These are phyloP conservation scores for Caradrina kadenii DNA, from an alignment of 2,888 invertebrate genomes.

Conservation along the genomic window DNA sequence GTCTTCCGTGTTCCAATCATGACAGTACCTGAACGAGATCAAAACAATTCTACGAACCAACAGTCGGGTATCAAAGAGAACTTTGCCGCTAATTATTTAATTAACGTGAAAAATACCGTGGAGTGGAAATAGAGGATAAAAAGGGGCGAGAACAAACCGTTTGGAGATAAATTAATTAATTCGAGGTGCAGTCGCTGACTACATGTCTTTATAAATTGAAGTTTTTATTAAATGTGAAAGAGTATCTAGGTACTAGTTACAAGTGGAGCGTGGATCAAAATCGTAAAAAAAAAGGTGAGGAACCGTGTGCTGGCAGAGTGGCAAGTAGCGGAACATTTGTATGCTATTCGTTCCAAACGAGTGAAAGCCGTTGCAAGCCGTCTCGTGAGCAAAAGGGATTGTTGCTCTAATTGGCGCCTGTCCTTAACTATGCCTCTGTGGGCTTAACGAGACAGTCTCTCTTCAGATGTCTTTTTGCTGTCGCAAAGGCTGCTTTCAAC, in stretches of 20 bases:
- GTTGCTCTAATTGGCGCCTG: constrained; percentile 65
- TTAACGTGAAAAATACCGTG: constrained; percentile 20
- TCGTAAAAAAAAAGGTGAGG: not conserved
- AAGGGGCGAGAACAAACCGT: not conserved
- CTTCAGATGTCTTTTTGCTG: constrained; percentile 58
- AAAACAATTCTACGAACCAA: constrained; percentile 27
- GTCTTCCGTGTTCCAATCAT: constrained; percentile 25
- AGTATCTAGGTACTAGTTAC: not conserved
- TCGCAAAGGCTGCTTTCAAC: constrained; percentile 27
- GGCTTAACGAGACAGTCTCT: constrained; percentile 62
- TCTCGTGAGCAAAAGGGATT: constrained; percentile 52
- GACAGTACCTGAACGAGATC: constrained; percentile 14
- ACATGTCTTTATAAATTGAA: constrained; percentile 4
- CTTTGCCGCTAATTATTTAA: constrained; percentile 30
- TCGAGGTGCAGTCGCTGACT: not conserved
- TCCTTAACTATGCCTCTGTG: constrained; percentile 53
- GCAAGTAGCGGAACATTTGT: constrained; percentile 17
- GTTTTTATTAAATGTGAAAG: constrained; percentile 15
- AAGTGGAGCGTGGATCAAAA: not conserved
- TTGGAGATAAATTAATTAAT: constrained; percentile 20
- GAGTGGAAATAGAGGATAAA: constrained; percentile 10
- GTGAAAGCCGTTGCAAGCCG: constrained; percentile 29
- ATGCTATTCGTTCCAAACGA: constrained; percentile 34
- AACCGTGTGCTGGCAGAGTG: constrained; percentile 4
- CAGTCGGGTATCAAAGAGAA: constrained; percentile 15